Conservation (phyloP, 2,113 vertebrate genomes). For the Peromyscus polionotus region DNA sequence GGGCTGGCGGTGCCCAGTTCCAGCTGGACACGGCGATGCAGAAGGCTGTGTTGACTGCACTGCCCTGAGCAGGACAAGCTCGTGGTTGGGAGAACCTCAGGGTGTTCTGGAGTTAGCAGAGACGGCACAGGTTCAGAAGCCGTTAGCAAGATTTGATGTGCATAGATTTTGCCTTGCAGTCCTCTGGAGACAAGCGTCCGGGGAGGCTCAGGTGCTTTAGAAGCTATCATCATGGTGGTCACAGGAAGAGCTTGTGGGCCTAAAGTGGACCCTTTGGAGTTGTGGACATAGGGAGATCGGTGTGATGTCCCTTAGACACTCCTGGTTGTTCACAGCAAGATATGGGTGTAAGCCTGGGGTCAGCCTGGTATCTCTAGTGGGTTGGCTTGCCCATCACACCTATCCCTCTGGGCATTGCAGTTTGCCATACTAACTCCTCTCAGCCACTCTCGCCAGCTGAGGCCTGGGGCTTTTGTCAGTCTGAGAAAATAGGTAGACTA, state of each 20-base stretch:
- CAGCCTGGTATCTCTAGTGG: background rate
- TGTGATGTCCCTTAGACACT: background rate
- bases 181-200: background rate
- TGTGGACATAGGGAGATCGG: background rate
- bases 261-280: background rate
- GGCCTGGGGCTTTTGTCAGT: background rate
- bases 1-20: background rate
- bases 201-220: rapidly evolving
- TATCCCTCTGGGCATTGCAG: background rate
- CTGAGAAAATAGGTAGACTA: background rate
- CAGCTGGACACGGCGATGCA: rapidly evolving
- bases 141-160: rapidly evolving
- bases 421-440: no score
- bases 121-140: background rate
- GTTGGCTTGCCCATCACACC: no score
- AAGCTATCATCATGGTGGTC: rapidly evolving
- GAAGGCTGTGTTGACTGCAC: rapidly evolving
- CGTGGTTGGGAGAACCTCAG: background rate
- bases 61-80: rapidly evolving
- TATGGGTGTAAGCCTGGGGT: background rate
- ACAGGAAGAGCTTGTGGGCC: background rate
- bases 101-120: background rate
- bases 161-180: background rate
- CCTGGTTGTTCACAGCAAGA: background rate
- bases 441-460: background rate